Percentiles rank a stretch among this genome's conserved stretches.
Conservation (phyloP, 2,888 invertebrate species). For the Macaria liturata region DNA sequence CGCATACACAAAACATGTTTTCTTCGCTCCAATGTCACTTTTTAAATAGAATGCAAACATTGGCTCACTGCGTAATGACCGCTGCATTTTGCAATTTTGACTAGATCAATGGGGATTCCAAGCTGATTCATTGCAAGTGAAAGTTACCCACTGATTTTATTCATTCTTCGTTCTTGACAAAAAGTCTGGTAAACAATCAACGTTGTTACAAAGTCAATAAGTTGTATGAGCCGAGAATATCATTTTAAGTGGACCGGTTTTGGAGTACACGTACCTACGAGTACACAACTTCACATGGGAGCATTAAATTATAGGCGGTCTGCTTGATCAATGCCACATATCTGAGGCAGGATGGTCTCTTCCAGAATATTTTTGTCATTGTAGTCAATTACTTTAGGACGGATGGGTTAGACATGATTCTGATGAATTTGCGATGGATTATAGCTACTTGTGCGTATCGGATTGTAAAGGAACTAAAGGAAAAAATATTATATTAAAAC, state of each 20-base stretch:
- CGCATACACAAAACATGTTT: conserved; percentile 18
- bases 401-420: no score
- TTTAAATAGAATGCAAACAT: conserved; percentile 21
- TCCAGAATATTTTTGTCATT: conserved; percentile 2
- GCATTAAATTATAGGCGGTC: conserved; percentile 41
- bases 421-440: no score
- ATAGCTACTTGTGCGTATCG: no score
- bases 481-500: no score
- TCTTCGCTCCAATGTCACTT: conserved; percentile 22
- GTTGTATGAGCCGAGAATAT: conserved; percentile 44
- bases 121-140: conserved; percentile 26
- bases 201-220: conserved; percentile 16
- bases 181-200: conserved; percentile 16
- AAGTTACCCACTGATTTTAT: conserved; percentile 17
- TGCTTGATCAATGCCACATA: conserved; percentile 34
- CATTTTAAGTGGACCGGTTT: conserved; percentile 75
- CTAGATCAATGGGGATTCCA: conserved; percentile 28
- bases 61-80: conserved; percentile 23
- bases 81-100: conserved; percentile 25
- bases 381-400: not conserved
- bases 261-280: conserved; percentile 49
- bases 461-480: no score
- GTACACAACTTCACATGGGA: conserved; percentile 55
- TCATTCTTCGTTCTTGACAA: conserved; percentile 11
- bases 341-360: not conserved